A percentile compares a stretch with the other conserved stretches of the same genome.
Conservation (phyloP, 2,888 invertebrate species). For the Pristionchus mayeri region DNA sequence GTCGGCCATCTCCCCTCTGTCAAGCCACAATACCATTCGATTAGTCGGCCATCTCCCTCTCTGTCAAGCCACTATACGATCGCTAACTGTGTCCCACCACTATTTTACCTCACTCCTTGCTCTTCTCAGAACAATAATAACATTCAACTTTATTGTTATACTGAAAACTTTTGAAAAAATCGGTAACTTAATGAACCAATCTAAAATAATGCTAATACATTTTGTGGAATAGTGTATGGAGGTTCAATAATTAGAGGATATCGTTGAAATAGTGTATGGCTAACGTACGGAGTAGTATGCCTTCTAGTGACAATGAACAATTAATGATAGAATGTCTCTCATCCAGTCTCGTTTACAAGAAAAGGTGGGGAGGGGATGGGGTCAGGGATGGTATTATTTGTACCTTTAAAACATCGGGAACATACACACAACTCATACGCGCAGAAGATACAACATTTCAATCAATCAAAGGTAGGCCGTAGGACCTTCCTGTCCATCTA, state of each 20-base stretch:
- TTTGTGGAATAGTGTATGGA: slow-evolving; percentile 2
- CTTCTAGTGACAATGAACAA: slow-evolving; percentile 31
- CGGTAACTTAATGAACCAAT: neutral
- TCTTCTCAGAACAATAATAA: neutral
- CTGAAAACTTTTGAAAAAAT: neutral
- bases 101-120: neutral
- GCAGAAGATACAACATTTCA: neutral
- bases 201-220: neutral
- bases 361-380: too few relatives aligned
- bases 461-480: slow-evolving; percentile 6
- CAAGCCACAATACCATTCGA: too few relatives aligned
- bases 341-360: slow-evolving; percentile 17
- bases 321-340: slow-evolving; percentile 10
- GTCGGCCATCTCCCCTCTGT: neutral
- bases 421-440: slow-evolving; percentile 11
- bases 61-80: neutral
- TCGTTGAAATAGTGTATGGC: neutral
- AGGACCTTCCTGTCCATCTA: slow-evolving; percentile 13
- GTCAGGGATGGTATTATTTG: neutral
- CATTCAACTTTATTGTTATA: neutral
- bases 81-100: neutral
- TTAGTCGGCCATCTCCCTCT: too few relatives aligned
- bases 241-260: slow-evolving; percentile 27
- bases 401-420: neutral
- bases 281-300: slow-evolving; percentile 23